Evolutionary conservation across 1,140 invertebrate genomes (phyloP), one percentile per base, ranked within the genome.

Genomic region (Ptiloglossa arizonensis): DNA sequence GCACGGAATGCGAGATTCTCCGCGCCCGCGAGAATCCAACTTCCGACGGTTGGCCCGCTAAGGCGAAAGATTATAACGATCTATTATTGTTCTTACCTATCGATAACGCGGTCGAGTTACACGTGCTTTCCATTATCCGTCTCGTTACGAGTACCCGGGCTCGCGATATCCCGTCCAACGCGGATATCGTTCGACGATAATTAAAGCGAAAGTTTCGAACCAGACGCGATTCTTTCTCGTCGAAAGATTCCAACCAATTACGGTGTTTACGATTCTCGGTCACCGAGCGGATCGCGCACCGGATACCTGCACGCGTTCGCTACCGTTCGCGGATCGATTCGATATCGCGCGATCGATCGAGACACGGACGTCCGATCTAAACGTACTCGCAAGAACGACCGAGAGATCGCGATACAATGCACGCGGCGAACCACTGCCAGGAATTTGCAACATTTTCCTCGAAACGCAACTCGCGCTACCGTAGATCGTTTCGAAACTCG

Each of bases 121-220:
- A 57, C 17, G 59, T 29, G 67, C 19, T 60, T 71, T 60, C 17
- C 56, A 64, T 82, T 64, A 80, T 44, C 50, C 59, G 1, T 19
- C 11, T 13, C 9, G 50, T 69, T 69, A 56, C 50, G 50, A 19
- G 68, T 46, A 44, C 68, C 22, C 38, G 67, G 5, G 15, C 24
- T 2, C 1, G 50, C 2, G 4, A 50, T 66, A 68, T 52, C 64
- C 19, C 9, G 64, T n/a, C n/a, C 48, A 32, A 27, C 15, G 17
- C 9, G 32, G 22, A 54, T 56, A 56, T 56, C 17, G 66, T 69
- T 35, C n/a, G 15, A 19, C 9, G 32, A 32, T 41, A 32, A 70
- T 59, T 56, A 44, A 59, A 24, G 38, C 38, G 54, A 70, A 71
- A 22, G 41, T 56, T n/a, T n/a, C 2, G n/a, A 35, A 22, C 6